Percentiles rank a stretch among this genome's conserved stretches.
Conservation (phyloP, 2,797 vertebrate genomes). For the Tiaroga cobitis region DNA sequence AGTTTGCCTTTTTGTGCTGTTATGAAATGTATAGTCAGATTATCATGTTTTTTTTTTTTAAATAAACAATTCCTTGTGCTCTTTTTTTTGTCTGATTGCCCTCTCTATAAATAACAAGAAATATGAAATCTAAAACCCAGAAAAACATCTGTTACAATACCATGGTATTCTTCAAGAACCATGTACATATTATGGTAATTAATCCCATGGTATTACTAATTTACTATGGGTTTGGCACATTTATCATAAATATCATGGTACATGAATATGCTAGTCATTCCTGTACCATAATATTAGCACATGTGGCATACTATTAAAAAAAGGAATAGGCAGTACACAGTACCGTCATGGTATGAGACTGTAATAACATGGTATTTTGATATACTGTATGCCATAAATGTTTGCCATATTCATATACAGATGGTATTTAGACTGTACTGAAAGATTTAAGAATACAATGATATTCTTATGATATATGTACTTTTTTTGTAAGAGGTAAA, state of each 20-base stretch:
- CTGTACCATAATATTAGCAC: too few relatives aligned
- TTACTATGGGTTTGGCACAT: too few relatives aligned
- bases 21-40: slow-evolving; percentile 58
- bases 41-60: neutral
- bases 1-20: slow-evolving; percentile 47
- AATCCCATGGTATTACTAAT: too few relatives aligned
- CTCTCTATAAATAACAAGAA: neutral
- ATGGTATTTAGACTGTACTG: neutral
- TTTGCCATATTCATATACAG: neutral
- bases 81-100: neutral
- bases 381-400: neutral
- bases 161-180: too few relatives aligned
- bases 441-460: neutral
- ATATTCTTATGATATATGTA: too few relatives aligned
- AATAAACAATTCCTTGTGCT: slow-evolving; percentile 21
- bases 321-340: neutral
- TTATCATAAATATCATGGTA: too few relatives aligned
- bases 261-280: too few relatives aligned
- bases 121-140: neutral
- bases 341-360: neutral
- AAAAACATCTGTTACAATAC: neutral
- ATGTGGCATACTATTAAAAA: neutral
- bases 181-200: too few relatives aligned
- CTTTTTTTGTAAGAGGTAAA: neutral
- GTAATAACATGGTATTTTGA: neutral